Percentiles rank a stretch among this genome's conserved stretches.
Conservation (phyloP, 2,797 vertebrate genomes). For the Parauchenoglanis ngamensis region DNA sequence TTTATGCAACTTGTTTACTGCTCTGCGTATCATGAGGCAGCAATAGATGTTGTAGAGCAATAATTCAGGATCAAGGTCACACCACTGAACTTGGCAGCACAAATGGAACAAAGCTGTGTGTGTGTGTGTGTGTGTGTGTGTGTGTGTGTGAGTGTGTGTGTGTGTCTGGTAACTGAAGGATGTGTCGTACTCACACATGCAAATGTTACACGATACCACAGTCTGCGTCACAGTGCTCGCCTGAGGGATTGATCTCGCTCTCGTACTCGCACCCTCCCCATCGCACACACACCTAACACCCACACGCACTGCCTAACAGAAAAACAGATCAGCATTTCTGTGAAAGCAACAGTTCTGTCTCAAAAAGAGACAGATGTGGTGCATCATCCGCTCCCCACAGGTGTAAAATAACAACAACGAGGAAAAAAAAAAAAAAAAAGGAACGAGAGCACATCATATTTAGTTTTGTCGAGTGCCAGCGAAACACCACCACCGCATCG, state of each 20-base stretch:
- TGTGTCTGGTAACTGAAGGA: conserved; percentile 6
- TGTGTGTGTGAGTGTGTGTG: too few species aligned
- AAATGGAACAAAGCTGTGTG: conserved; percentile 40
- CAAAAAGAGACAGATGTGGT: conserved; percentile 22
- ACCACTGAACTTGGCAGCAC: conserved; percentile 38
- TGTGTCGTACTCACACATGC: background rate
- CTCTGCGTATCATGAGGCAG: background rate
- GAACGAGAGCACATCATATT: too few species aligned
- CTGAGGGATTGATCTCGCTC: background rate
- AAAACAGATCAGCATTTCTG: conserved; percentile 14
- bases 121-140: background rate
- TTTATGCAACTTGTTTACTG: background rate
- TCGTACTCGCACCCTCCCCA: background rate
- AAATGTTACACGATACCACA: conserved; percentile 36
- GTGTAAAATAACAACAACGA: background rate
- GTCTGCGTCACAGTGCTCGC: conserved; percentile 11
- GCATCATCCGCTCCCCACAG: conserved; percentile 6
- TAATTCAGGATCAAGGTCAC: conserved; percentile 10
- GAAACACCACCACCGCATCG: background rate
- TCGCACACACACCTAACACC: background rate
- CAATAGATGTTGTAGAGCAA: background rate
- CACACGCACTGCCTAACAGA: background rate
- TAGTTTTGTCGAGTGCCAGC: background rate
- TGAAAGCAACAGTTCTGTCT: conserved; percentile 31
- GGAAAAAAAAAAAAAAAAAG: too few species aligned